Evolutionary conservation across 2,888 invertebrate species (phyloP), one percentile per base, ranked within the genome.

Genomic region (Oxyteleia sp.): DNA sequence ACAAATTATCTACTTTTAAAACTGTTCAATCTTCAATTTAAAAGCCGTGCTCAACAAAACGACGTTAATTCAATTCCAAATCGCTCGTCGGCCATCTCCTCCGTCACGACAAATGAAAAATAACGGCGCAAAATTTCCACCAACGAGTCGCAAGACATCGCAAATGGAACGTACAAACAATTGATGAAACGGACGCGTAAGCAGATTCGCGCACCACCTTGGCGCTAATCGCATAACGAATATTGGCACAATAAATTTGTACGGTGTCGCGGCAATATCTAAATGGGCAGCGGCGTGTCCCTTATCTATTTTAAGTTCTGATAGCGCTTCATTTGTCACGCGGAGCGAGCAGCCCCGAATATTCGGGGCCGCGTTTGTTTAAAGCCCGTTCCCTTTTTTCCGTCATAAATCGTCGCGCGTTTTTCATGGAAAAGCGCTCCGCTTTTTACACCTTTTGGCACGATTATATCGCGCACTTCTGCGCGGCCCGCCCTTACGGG

Each of bases 251-350:
- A 83, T 79, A 83, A 83, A 83, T 83, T 82, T 63, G 76, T 47
- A 59, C 71, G 13, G 57, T 41, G 41, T 41, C 53, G 64, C 45
- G 23, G 68, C 69, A 69, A 83, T 83, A 79, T 71, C 83, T 83
- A 79, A 83, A 83, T 64, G 83, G 83, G 69, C 69, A 79, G 55
- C 18, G 41, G 43, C 49, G 47, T 61, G 72, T 55, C 38, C 74
- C 83, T 79, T 83, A 79, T 83, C 83, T 79, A 59, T 79, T 79
- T 83, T 79, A 69, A 83, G 83, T 79, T 75, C 74, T 53, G 79
- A 83, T 79, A 83, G 74, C 74, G 83, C 64, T 79, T 83, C 74
- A 83, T 83, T 83, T 79, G 79, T 75, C 84, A 84, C 49, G 80
- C 49, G 43, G 41, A 2, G 79, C 63, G 16, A 45, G 59, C 55